Percentiles rank a stretch among this genome's conserved stretches.
Evolutionary conservation across 64 coral and sea anemone species (phyloP).

Genomic region (Porites australiensis): DNA sequence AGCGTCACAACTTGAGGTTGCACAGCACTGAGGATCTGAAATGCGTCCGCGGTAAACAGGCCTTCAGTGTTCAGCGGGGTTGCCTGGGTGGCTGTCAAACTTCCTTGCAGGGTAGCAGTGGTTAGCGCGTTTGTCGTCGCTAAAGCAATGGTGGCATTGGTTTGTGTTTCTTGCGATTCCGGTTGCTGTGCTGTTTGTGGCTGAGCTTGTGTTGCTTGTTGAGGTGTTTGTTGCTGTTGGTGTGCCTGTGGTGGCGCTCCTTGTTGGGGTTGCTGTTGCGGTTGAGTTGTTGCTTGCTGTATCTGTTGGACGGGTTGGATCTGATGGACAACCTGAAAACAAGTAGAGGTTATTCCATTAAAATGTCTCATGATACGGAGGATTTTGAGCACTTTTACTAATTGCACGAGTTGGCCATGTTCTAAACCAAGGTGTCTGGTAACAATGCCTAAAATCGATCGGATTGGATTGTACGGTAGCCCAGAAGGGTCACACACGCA

Average conservation of each 20-base stretch:
- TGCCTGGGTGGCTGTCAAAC: conserved; percentile 42
- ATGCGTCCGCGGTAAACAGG: conserved; percentile 70
- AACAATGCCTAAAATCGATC: too few relatives aligned
- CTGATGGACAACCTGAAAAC: conserved; percentile 35
- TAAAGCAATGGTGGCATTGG: conserved; percentile 50
- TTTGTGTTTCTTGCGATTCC: conserved; percentile 44
- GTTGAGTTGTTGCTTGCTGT: conserved; percentile 35
- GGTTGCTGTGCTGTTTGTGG: conserved; percentile 53
- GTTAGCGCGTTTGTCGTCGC: conserved; percentile 30
- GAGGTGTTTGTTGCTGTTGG: conserved; percentile 22
- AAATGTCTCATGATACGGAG: too few relatives aligned
- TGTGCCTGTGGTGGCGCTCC: conserved; percentile 44
- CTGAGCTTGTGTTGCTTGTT: conserved; percentile 26
- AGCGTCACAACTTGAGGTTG: conserved; percentile 73
- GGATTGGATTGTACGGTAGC: too few relatives aligned
- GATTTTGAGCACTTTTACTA: too few relatives aligned
- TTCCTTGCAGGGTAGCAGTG: conserved; percentile 42
- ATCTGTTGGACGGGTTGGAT: conserved; percentile 49
- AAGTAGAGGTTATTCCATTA: background rate
- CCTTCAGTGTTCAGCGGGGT: conserved; percentile 58
- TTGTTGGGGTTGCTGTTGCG: conserved; percentile 46
- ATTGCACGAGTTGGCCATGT: too few relatives aligned
- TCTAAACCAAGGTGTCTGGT: too few relatives aligned
- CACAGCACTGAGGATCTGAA: conserved; percentile 66
- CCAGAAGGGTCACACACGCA: too few relatives aligned